phyloP scores from a whole-genome alignment of 2,888 invertebrate genomes.

The Tetragonula carbonaria region DNA sequence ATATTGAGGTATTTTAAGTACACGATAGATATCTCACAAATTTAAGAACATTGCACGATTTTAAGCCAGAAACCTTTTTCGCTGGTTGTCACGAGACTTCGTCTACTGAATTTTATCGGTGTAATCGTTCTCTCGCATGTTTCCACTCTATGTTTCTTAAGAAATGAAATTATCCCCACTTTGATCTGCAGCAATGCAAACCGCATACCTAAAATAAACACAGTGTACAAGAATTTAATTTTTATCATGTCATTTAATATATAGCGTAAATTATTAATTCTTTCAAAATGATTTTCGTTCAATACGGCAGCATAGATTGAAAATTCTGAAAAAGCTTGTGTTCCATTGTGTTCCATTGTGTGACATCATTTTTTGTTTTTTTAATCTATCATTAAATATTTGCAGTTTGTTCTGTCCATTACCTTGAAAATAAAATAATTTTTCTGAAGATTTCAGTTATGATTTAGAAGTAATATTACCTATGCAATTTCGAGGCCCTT shows the following conservation, averaged over 20 bases:
- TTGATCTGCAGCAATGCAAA: constrained; percentile 86
- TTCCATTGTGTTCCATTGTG: too few species aligned
- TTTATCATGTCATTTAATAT: background rate
- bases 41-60: constrained; percentile 59
- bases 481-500: constrained; percentile 86
- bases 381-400: background rate
- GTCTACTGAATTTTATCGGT: constrained; percentile 79
- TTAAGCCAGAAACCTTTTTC: constrained; percentile 80
- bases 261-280: background rate
- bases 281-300: background rate
- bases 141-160: constrained; percentile 80
- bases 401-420: background rate
- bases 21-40: background rate
- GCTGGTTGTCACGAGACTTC: constrained; percentile 79
- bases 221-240: background rate
- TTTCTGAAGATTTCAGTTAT: too few species aligned
- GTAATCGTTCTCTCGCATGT: constrained; percentile 75
- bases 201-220: constrained; percentile 84
- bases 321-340: too few species aligned
- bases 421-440: background rate
- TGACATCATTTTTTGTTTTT: too few species aligned
- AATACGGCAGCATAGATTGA: too few species aligned
- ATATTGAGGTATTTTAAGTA: constrained; percentile 44
- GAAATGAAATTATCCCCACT: constrained; percentile 84
- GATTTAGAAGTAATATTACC: constrained; percentile 78